These are phyloP conservation scores for Drosophila kepulauana DNA, from an alignment of 1,140 invertebrate species.

Conservation along the genomic window DNA sequence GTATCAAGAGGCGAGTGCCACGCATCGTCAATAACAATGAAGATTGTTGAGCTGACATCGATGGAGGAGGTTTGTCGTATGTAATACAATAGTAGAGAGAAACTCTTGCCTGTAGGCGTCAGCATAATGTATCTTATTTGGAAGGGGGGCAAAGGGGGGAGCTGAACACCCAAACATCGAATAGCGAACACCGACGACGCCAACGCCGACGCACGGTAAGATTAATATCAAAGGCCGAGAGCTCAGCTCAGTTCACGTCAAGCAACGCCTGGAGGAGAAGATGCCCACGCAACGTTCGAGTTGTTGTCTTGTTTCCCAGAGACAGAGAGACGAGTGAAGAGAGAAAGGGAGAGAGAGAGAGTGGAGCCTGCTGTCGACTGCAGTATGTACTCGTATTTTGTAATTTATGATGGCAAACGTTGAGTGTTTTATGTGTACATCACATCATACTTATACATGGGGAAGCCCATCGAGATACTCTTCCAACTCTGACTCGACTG, in stretches of 20 bases:
- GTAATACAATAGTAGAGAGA: slow-evolving; percentile 13
- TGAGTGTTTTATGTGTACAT: slow-evolving; percentile 34
- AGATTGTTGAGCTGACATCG: neutral
- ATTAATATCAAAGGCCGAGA: slow-evolving; percentile 40
- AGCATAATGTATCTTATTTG: slow-evolving; percentile 15
- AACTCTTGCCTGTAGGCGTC: slow-evolving; percentile 17
- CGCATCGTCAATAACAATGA: slow-evolving; percentile 13
- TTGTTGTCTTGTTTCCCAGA: neutral
- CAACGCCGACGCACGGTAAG: slow-evolving; percentile 38
- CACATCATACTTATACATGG: slow-evolving; percentile 2
- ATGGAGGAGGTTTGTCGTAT: neutral
- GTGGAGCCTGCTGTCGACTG: neutral
- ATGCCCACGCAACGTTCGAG: slow-evolving; percentile 22
- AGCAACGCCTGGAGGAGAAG: neutral
- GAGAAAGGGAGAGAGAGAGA: no score
- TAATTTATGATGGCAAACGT: slow-evolving; percentile 46
- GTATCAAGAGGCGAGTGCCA: slow-evolving; percentile 1
- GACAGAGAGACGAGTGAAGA: no score
- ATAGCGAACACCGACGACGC: neutral
- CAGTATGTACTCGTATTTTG: slow-evolving; percentile 31
- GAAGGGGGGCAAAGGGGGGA: neutral
- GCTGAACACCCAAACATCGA: neutral
- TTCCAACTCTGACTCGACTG: no score
- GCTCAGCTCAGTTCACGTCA: neutral
- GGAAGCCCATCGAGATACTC: neutral